These are phyloP conservation scores for Leucania comma DNA, from an alignment of 2,888 invertebrate genomes.

Conservation along the genomic window DNA sequence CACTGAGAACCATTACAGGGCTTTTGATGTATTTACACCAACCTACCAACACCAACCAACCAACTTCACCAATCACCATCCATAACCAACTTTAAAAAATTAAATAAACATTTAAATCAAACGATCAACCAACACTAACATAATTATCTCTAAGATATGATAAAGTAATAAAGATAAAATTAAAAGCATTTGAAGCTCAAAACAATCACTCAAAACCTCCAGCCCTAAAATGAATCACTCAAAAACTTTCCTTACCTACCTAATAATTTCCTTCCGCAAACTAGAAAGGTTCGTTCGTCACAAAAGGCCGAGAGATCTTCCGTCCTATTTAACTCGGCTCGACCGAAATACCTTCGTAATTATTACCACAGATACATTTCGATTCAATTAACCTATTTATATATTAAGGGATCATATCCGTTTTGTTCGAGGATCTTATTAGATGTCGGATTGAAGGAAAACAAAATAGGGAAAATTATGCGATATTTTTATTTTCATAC, in stretches of 20 bases:
- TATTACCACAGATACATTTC: slow-evolving; percentile 67
- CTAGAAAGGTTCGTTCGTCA: slow-evolving; percentile 23
- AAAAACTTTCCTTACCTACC: slow-evolving; percentile 44
- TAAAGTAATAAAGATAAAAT: no score
- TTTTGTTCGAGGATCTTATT: slow-evolving; percentile 45
- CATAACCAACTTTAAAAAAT: no score
- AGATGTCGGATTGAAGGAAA: slow-evolving; percentile 21
- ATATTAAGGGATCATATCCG: slow-evolving; percentile 36
- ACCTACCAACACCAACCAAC: no score
- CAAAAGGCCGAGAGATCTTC: slow-evolving; percentile 68
- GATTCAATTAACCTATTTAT: slow-evolving; percentile 70
- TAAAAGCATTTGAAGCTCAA: background rate
- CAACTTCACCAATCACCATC: no score
- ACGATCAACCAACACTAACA: no score
- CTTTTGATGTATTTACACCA: no score
- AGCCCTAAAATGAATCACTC: slow-evolving; percentile 50
- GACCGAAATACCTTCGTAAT: slow-evolving; percentile 61
- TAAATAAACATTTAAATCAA: no score
- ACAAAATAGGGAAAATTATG: slow-evolving; percentile 1
- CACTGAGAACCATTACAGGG: no score
- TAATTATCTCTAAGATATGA: no score
- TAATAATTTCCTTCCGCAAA: slow-evolving; percentile 61
- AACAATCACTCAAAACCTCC: slow-evolving; percentile 37
- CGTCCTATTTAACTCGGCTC: slow-evolving; percentile 71
- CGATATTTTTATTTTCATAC: no score